phyloP scores from a whole-genome alignment of 2,888 invertebrate species.

The Dyspetes luteomarginatus region DNA sequence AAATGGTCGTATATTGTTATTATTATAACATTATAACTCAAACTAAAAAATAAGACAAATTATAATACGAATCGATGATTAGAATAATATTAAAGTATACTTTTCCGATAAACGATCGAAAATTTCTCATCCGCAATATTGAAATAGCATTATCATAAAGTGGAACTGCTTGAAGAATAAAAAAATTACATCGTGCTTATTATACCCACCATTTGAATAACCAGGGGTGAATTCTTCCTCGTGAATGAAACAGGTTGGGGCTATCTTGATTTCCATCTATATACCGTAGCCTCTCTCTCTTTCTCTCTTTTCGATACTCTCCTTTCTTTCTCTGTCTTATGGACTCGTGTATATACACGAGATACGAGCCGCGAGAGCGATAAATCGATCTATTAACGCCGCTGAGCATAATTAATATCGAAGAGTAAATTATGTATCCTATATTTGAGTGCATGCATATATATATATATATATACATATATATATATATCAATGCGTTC shows the following conservation, averaged over 20 bases:
- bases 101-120: neutral
- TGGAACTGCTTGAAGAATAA: neutral
- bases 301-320: neutral
- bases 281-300: conserved; percentile 4
- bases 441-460: conserved; percentile 8
- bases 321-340: conserved; percentile 7
- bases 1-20: neutral
- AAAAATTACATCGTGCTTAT: conserved; percentile 27
- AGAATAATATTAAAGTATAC: neutral
- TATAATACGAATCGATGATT: neutral
- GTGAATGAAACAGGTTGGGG: conserved; percentile 36
- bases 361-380: conserved; percentile 51
- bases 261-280: conserved; percentile 24
- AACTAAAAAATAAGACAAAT: neutral
- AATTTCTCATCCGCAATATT: neutral
- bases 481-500: conserved; percentile 12
- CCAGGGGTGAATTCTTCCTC: conserved; percentile 42
- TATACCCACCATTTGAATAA: conserved; percentile 42
- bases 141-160: conserved; percentile 18
- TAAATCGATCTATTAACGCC: conserved; percentile 73
- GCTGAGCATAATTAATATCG: conserved; percentile 74
- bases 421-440: conserved; percentile 68
- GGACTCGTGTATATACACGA: conserved; percentile 23
- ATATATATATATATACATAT: neutral
- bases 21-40: neutral